Evolutionary conservation across 2,797 vertebrate genomes (phyloP).

Genomic region (Craterocephalus amniculus): DNA sequence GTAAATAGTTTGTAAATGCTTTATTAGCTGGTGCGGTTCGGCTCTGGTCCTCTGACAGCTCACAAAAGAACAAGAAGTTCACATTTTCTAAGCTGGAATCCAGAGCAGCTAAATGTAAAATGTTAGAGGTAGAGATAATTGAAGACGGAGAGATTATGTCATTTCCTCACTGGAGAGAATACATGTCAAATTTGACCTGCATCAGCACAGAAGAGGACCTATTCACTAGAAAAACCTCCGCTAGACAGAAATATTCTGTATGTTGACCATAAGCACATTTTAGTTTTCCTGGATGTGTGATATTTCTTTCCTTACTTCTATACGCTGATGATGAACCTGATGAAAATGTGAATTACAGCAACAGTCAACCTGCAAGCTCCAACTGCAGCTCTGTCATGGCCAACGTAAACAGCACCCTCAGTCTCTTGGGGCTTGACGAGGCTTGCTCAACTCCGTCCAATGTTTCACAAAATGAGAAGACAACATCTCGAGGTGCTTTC

Average conservation of each 20-base stretch:
- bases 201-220: constrained; percentile 20
- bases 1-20: not conserved
- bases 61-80: not conserved
- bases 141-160: constrained; percentile 41
- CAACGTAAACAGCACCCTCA: constrained; percentile 32
- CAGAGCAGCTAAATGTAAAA: constrained; percentile 29
- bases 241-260: not conserved
- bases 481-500: constrained; percentile 45
- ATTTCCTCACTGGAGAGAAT: constrained; percentile 56
- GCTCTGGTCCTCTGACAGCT: not conserved
- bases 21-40: not conserved
- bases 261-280: not conserved
- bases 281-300: constrained; percentile 18
- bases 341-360: constrained; percentile 13
- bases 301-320: constrained; percentile 5
- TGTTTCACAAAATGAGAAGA: constrained; percentile 19
- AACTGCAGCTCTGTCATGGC: constrained; percentile 23
- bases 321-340: too few species aligned
- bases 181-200: not conserved
- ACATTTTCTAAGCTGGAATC: not conserved
- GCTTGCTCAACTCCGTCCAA: constrained; percentile 4
- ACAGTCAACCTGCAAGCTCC: constrained; percentile 24
- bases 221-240: constrained; percentile 38
- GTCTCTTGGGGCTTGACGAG: constrained; percentile 7
- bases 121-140: constrained; percentile 21